Evolutionary conservation across 1,140 invertebrate species (phyloP).

Genomic region (Drosophila sproati): DNA sequence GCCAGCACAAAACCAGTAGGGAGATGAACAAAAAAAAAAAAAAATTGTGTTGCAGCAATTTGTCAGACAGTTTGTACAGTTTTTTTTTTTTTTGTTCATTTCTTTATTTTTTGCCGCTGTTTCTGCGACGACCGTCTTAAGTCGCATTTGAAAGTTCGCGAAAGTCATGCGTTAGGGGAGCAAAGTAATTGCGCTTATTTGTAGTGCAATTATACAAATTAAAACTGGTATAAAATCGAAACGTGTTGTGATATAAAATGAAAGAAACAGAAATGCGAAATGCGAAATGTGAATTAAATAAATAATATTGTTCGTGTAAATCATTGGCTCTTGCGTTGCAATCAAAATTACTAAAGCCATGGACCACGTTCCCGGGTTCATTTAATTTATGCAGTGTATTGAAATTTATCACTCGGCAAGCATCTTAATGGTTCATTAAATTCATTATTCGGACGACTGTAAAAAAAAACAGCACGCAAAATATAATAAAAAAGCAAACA

Average conservation of each 20-base stretch:
- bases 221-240: slow-evolving; percentile 45
- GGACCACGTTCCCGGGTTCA: slow-evolving; percentile 33
- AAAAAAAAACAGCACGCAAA: slow-evolving; percentile 30
- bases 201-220: slow-evolving; percentile 77
- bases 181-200: slow-evolving; percentile 66
- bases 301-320: slow-evolving; percentile 38
- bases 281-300: slow-evolving; percentile 5
- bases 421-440: slow-evolving; percentile 83
- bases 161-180: slow-evolving; percentile 46
- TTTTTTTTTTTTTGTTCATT: slow-evolving; percentile 44
- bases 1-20: slow-evolving; percentile 47
- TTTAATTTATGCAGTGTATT: slow-evolving; percentile 78
- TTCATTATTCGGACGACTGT: slow-evolving; percentile 73
- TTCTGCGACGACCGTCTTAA: slow-evolving; percentile 60
- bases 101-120: background rate
- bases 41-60: slow-evolving; percentile 77
- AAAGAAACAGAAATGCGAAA: background rate
- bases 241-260: background rate
- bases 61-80: slow-evolving; percentile 79
- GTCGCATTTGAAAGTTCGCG: slow-evolving; percentile 70
- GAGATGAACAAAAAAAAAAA: slow-evolving; percentile 58
- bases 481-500: slow-evolving; percentile 29
- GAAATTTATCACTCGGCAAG: slow-evolving; percentile 77
- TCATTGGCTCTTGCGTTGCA: slow-evolving; percentile 35
- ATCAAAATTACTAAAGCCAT: slow-evolving; percentile 47